These are phyloP conservation scores for Pherbina coryleti DNA, from an alignment of 2,888 invertebrate species.

Conservation along the genomic window DNA sequence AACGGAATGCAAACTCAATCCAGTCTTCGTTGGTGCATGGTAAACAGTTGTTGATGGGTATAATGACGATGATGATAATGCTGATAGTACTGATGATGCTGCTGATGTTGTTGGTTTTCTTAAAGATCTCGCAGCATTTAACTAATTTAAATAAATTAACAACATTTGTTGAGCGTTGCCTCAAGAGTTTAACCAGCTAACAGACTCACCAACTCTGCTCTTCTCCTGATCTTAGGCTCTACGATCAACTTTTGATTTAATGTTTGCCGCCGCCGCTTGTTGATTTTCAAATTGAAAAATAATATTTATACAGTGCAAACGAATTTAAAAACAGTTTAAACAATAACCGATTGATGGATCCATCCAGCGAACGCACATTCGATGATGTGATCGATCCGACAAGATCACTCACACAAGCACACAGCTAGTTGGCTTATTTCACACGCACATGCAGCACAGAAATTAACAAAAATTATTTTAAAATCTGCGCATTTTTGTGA, in stretches of 20 bases:
- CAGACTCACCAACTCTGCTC: too few relatives aligned
- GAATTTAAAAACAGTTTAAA: slow-evolving; percentile 59
- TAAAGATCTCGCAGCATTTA: slow-evolving; percentile 27
- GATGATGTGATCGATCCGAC: background rate
- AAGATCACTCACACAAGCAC: background rate
- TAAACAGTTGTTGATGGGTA: too few relatives aligned
- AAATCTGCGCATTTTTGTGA: background rate
- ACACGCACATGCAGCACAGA: background rate
- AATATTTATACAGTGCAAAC: slow-evolving; percentile 63
- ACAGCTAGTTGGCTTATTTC: background rate
- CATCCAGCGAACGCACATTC: background rate
- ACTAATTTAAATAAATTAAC: slow-evolving; percentile 40
- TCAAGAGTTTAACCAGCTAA: background rate
- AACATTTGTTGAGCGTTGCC: slow-evolving; percentile 14
- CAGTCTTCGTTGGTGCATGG: too few relatives aligned
- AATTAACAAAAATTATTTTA: background rate
- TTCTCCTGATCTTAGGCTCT: background rate
- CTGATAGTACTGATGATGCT: background rate
- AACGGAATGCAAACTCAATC: too few relatives aligned
- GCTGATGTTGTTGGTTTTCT: slow-evolving; percentile 11
- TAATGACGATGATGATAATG: background rate
- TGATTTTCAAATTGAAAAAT: slow-evolving; percentile 61
- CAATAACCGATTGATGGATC: slow-evolving; percentile 58
- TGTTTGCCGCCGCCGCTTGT: slow-evolving; percentile 26
- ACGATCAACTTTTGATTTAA: background rate